Percentiles rank a stretch among this genome's conserved stretches.
Evolutionary conservation across 2,113 vertebrate genomes (phyloP).

Genomic region (Engraulis encrasicolus): DNA sequence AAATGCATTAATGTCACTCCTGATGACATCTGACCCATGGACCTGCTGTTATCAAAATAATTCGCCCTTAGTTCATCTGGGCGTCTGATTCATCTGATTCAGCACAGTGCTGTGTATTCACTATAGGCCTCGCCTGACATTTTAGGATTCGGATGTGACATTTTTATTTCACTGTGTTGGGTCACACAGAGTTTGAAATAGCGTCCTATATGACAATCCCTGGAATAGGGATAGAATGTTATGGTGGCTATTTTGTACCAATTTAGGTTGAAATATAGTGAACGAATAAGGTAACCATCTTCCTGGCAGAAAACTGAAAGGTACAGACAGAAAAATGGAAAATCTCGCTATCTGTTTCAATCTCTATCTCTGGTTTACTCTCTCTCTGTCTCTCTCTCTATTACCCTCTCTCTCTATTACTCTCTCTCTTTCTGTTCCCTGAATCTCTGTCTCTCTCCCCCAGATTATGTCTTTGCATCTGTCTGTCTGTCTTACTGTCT

Average conservation of each 20-base stretch:
- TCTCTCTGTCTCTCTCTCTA: too few species aligned
- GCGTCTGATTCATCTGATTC: background rate
- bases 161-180: background rate
- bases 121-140: background rate
- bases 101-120: background rate
- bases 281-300: too few species aligned
- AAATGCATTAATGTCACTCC: background rate
- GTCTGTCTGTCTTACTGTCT: too few species aligned
- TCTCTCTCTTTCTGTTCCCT: background rate
- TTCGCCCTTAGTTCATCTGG: background rate
- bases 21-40: background rate
- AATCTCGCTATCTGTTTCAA: too few species aligned
- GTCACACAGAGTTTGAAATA: background rate
- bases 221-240: background rate
- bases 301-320: background rate
- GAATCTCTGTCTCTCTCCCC: slow-evolving; percentile 4
- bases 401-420: too few species aligned
- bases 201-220: background rate
- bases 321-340: background rate
- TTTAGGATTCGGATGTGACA: background rate
- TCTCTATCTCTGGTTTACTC: too few species aligned
- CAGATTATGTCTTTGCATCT: too few species aligned
- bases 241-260: background rate
- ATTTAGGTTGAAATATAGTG: background rate
- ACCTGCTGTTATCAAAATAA: background rate